Conservation (phyloP, 2,888 invertebrate genomes). For the Actias luna region DNA sequence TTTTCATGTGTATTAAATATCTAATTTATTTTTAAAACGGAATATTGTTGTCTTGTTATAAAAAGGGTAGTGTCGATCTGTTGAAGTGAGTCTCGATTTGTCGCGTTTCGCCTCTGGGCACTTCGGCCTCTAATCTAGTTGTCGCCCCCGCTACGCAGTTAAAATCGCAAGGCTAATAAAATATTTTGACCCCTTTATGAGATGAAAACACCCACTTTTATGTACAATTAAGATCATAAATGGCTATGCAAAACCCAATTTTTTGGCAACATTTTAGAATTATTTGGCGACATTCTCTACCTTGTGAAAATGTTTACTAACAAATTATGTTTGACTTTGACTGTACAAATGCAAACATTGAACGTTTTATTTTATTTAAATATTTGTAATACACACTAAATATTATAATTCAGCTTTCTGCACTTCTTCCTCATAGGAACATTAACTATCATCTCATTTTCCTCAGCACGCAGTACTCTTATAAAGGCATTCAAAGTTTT, state of each 20-base stretch:
- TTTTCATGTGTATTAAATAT: constrained; percentile 12
- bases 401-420: no score
- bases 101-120: constrained; percentile 50
- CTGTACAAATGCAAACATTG: no score
- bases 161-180: constrained; percentile 82
- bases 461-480: no score
- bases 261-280: background rate
- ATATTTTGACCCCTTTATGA: constrained; percentile 81
- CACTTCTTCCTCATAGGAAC: no score
- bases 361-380: no score
- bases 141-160: constrained; percentile 72
- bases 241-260: background rate
- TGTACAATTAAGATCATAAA: constrained; percentile 50
- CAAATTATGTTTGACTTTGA: no score
- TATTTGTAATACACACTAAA: no score
- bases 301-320: no score
- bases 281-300: no score
- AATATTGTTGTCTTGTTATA: constrained; percentile 26
- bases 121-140: constrained; percentile 73
- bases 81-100: constrained; percentile 49
- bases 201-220: constrained; percentile 74
- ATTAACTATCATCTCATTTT: no score
- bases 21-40: constrained; percentile 13
- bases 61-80: constrained; percentile 34
- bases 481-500: no score